Percentiles rank a stretch among this genome's conserved stretches.
These are phyloP conservation scores for Lycaena phlaeas DNA, from an alignment of 2,888 invertebrate species.

Conservation along the genomic window DNA sequence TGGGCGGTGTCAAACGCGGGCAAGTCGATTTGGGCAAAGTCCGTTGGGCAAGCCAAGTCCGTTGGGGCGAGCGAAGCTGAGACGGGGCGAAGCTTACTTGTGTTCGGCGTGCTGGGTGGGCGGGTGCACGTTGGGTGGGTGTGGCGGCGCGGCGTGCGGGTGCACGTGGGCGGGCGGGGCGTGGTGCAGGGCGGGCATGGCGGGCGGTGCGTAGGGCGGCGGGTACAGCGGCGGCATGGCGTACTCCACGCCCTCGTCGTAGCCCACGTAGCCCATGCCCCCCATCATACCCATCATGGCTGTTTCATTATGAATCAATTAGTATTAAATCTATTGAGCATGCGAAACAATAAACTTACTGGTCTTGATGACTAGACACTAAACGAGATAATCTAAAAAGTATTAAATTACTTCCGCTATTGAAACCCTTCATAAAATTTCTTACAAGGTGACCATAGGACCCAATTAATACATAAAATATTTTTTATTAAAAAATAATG, in stretches of 20 bases:
- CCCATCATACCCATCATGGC: constrained; percentile 64
- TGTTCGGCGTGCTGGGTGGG: constrained; percentile 21
- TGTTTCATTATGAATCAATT: constrained; percentile 14
- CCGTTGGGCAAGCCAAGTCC: neutral
- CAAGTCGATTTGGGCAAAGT: neutral
- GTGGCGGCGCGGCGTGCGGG: constrained; percentile 14
- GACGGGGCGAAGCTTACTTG: constrained; percentile 27
- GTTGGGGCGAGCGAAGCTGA: neutral
- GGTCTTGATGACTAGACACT: no score
- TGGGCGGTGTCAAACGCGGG: neutral
- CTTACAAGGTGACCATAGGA: no score
- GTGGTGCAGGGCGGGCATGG: constrained; percentile 20
- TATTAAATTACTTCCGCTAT: no score
- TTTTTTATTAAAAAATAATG: no score
- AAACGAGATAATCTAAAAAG: no score
- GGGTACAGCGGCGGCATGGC: constrained; percentile 28
- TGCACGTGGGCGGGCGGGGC: constrained; percentile 19
- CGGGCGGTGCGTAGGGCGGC: constrained; percentile 21
- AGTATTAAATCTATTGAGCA: neutral
- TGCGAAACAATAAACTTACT: no score
- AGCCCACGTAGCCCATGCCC: constrained; percentile 51
- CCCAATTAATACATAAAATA: no score
- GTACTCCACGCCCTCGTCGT: constrained; percentile 52
- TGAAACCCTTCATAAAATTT: no score
- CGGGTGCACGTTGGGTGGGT: constrained; percentile 17